Percentiles rank a stretch among this genome's conserved stretches.
Conservation (phyloP, 2,797 vertebrate genomes). For the Limnodromus scolopaceus region DNA sequence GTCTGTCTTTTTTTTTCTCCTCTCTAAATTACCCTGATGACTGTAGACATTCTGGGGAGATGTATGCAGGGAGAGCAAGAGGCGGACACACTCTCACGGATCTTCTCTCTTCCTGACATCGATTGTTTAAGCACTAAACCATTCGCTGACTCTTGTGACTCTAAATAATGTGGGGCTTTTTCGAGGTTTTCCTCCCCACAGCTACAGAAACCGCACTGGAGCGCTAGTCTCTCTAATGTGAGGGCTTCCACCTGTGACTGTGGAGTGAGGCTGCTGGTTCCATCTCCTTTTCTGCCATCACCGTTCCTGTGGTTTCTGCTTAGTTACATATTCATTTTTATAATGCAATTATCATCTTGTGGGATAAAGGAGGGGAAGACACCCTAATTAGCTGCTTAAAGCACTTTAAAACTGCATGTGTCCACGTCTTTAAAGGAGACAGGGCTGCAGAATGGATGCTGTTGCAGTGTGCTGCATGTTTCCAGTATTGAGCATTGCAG, state of each 20-base stretch:
- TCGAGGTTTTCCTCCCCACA: conserved; percentile 74
- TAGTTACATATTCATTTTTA: conserved; percentile 80
- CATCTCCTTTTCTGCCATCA: conserved; percentile 68
- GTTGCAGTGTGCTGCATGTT: neutral
- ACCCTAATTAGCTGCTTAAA: conserved; percentile 79
- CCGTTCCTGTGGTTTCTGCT: conserved; percentile 76
- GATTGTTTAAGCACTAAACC: conserved; percentile 74
- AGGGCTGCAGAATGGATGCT: neutral
- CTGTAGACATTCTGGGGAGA: conserved; percentile 48
- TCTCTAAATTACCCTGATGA: conserved; percentile 55
- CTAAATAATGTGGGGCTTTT: conserved; percentile 65
- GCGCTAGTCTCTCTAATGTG: conserved; percentile 61
- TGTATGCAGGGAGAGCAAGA: conserved; percentile 28
- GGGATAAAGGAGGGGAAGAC: conserved; percentile 75
- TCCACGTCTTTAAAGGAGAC: conserved; percentile 56
- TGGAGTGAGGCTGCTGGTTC: conserved; percentile 56
- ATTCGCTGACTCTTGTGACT: conserved; percentile 61
- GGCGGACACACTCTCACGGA: conserved; percentile 18
- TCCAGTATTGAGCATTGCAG: neutral
- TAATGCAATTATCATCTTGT: conserved; percentile 80
- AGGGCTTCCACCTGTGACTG: conserved; percentile 70
- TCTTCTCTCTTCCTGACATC: conserved; percentile 68
- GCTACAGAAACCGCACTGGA: conserved; percentile 73
- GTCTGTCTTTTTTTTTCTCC: neutral
- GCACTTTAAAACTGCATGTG: conserved; percentile 60